A percentile compares a stretch with the other conserved stretches of the same genome.
Evolutionary conservation across 2,797 vertebrate genomes (phyloP).

Genomic region (Pangasius djambal): DNA sequence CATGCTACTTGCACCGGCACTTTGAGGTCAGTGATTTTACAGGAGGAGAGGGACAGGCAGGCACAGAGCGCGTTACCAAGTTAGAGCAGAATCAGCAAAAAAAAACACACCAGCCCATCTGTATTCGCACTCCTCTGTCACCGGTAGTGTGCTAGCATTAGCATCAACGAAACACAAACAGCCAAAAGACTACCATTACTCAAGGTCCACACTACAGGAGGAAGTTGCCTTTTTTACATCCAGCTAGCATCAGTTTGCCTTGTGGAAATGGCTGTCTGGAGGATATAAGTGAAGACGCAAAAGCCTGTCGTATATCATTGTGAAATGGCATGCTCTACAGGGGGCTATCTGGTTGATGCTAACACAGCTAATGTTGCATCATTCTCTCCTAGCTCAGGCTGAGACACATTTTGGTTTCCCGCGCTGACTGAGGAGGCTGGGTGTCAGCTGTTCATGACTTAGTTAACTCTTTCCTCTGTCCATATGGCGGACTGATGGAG

Average conservation of each 20-base stretch:
- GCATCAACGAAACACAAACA: slow-evolving; percentile 41
- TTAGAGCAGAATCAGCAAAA: slow-evolving; percentile 53
- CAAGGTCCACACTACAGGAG: slow-evolving; percentile 24
- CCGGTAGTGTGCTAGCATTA: slow-evolving; percentile 23
- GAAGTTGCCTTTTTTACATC: slow-evolving; percentile 20
- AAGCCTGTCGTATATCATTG: slow-evolving; percentile 23
- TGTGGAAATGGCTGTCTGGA: slow-evolving; percentile 19
- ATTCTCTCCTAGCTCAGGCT: slow-evolving; percentile 23
- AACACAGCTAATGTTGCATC: slow-evolving; percentile 46
- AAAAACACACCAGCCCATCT: neutral
- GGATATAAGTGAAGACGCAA: slow-evolving; percentile 8
- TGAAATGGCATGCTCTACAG: slow-evolving; percentile 8
- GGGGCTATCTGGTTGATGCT: slow-evolving; percentile 43
- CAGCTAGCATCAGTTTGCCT: slow-evolving; percentile 21
- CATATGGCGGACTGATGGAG: slow-evolving; percentile 72
- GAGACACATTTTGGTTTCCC: slow-evolving; percentile 31
- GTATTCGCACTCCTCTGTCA: slow-evolving; percentile 15
- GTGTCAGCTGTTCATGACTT: slow-evolving; percentile 75
- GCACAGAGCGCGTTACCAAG: slow-evolving; percentile 49
- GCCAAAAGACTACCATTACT: slow-evolving; percentile 28
- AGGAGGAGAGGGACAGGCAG: slow-evolving; percentile 43
- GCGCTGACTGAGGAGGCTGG: slow-evolving; percentile 57
- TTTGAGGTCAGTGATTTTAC: slow-evolving; percentile 56
- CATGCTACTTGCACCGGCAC: slow-evolving; percentile 39
- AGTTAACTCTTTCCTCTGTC: slow-evolving; percentile 76